Percentiles rank a stretch among this genome's conserved stretches.
phyloP scores from a whole-genome alignment of 2,113 vertebrate genomes.

The Sturnus vulgaris region DNA sequence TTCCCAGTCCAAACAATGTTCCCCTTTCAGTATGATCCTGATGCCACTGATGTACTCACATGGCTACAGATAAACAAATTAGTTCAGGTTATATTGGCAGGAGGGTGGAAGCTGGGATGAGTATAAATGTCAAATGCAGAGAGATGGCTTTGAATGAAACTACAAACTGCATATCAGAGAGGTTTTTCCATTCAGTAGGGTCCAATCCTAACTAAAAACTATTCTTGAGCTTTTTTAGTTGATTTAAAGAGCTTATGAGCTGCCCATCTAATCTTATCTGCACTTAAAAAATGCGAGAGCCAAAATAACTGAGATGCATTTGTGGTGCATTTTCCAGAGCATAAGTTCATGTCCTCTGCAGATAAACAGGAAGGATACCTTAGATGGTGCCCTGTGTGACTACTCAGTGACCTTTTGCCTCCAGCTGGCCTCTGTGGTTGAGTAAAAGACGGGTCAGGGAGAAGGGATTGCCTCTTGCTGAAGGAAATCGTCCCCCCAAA shows the following conservation, averaged over 20 bases:
- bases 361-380: background rate
- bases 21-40: background rate
- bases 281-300: background rate
- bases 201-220: background rate
- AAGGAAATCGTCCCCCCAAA: background rate
- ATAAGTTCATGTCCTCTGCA: background rate
- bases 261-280: background rate
- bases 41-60: background rate
- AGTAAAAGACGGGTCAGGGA: background rate
- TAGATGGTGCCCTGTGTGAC: background rate
- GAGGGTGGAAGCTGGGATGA: background rate
- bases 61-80: background rate
- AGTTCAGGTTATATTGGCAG: background rate
- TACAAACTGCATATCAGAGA: background rate
- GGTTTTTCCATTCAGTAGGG: background rate
- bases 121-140: background rate
- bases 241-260: background rate
- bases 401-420: background rate
- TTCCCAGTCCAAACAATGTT: background rate
- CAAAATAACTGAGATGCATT: background rate
- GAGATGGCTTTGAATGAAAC: background rate
- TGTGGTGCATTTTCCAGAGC: background rate
- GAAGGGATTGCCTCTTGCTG: background rate
- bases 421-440: background rate
- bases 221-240: background rate